Evolutionary conservation across 2,888 invertebrate genomes (phyloP).

Genomic region (Drosophila kuntzei): DNA sequence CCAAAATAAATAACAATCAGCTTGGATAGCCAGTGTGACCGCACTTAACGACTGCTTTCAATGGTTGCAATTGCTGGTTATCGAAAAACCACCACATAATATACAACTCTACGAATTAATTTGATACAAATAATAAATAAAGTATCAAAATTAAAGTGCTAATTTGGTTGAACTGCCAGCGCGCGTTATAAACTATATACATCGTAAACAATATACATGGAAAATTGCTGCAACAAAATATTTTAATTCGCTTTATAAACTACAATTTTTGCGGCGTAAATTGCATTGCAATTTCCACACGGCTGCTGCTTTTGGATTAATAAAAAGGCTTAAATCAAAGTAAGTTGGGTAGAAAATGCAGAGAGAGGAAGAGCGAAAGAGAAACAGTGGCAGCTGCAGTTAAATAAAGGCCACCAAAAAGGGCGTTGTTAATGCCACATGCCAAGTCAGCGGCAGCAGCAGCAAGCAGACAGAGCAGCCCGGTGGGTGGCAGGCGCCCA

Average conservation of each 20-base stretch:
- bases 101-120: too few relatives aligned
- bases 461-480: slow-evolving; percentile 18
- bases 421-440: slow-evolving; percentile 65
- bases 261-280: slow-evolving; percentile 32
- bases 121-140: slow-evolving; percentile 45
- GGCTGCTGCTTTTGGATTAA: slow-evolving; percentile 32
- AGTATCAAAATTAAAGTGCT: slow-evolving; percentile 56
- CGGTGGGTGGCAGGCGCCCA: slow-evolving; percentile 53
- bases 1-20: too few relatives aligned
- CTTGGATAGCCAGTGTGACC: too few relatives aligned
- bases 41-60: too few relatives aligned
- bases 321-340: slow-evolving; percentile 44
- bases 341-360: slow-evolving; percentile 34
- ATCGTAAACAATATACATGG: slow-evolving; percentile 1
- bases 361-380: background rate
- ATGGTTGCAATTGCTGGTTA: too few relatives aligned
- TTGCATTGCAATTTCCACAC: slow-evolving; percentile 46
- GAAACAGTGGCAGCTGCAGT: slow-evolving; percentile 9
- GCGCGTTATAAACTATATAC: slow-evolving; percentile 19
- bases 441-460: slow-evolving; percentile 37
- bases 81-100: too few relatives aligned
- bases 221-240: background rate
- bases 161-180: slow-evolving; percentile 21
- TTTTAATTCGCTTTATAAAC: slow-evolving; percentile 11
- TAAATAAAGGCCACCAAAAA: slow-evolving; percentile 35